Evolutionary conservation across 2,113 vertebrate genomes (phyloP), one percentile per base, ranked within the genome.

Genomic region (Cebus imitator): DNA sequence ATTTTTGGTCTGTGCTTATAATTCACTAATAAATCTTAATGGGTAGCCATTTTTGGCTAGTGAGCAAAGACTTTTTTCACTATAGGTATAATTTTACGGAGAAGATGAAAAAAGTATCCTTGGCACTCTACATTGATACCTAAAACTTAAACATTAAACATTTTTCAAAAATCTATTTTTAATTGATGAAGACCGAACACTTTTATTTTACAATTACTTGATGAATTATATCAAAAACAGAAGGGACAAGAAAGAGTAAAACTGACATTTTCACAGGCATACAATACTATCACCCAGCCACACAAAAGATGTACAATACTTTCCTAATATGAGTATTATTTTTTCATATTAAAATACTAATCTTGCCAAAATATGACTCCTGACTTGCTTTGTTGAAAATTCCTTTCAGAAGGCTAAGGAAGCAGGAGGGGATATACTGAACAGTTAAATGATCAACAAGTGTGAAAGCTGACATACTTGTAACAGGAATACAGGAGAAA

Each of bases 11-110:
- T 64, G 64, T 32, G 9, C 48, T 83, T 68, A 50, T 68, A 94
- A 95, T 86, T 94, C 40, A 97, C 35, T 50, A 91, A 82, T 73
- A 92, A 37, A 90, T 85, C 30, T n/a, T 75, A 85, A 57, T 25
- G 11, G 70, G n/a, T 75, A 78, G 78, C 14, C 35, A 70, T 73
- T 86, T 93, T 78, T 25, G 5, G 35, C 48, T 68, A 83, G 66
- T 30, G 81, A 78, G 78, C 40, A 87, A 0, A 90, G 23, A 64
- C 45, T n/a, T 78, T 37, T 90, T 94, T 92, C 50, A 55, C 55
- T 37, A 13, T 2, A 87, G 6, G 8, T 55, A 37, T 89, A 85
- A 81, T 85, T 95, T 93, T 68, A 92, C 40, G 73, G 40, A 82
- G 5, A 45, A 27, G 20, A 40, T 90, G 8, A 89, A 95, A 80